Evolutionary conservation across 2,797 vertebrate genomes (phyloP).

Genomic region (Leptodactylus fallax): DNA sequence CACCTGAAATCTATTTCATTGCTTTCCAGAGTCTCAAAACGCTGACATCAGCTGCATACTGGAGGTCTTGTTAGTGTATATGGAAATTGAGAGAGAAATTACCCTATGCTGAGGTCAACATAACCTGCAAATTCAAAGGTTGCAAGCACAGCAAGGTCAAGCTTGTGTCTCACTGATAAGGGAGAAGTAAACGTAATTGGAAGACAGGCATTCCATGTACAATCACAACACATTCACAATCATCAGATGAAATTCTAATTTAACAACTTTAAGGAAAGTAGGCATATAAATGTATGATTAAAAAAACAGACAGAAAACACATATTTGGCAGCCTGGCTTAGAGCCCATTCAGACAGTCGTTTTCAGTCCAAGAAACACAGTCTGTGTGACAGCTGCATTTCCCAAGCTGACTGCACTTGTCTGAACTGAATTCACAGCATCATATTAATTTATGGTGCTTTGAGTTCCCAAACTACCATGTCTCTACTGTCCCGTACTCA

Average conservation of each 20-base stretch:
- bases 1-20: conserved; percentile 56
- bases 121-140: conserved; percentile 37
- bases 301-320: background rate
- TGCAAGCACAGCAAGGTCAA: conserved; percentile 18
- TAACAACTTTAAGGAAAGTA: background rate
- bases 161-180: conserved; percentile 14
- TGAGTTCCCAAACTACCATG: too few species aligned
- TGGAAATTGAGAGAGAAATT: conserved; percentile 53
- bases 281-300: background rate
- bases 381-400: too few species aligned
- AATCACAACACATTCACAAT: background rate
- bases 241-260: background rate
- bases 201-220: background rate
- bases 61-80: conserved; percentile 55
- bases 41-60: conserved; percentile 47
- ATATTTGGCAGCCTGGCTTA: too few species aligned
- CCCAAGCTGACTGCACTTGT: too few species aligned
- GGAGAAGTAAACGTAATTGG: background rate
- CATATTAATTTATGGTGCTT: too few species aligned
- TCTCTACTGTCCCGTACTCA: too few species aligned
- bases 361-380: too few species aligned
- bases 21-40: conserved; percentile 20
- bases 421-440: too few species aligned
- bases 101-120: conserved; percentile 29
- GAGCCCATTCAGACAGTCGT: too few species aligned